Conservation (phyloP, 2,888 invertebrate species). For the Dasypogon diadema region DNA sequence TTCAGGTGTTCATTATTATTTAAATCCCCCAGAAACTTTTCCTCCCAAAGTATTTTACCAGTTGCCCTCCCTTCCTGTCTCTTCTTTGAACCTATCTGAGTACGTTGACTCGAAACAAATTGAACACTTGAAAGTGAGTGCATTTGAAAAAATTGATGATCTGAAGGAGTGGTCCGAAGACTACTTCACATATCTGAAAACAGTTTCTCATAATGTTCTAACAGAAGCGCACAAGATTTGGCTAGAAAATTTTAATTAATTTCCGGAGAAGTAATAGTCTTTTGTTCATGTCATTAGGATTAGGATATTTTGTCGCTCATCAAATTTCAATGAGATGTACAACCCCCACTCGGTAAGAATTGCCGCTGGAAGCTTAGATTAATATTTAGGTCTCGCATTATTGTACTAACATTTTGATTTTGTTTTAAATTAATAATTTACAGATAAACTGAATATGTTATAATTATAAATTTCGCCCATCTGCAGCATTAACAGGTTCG, state of each 20-base stretch:
- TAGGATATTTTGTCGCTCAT: too few species aligned
- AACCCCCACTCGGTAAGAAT: too few species aligned
- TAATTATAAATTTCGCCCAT: too few species aligned
- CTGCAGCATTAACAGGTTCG: too few species aligned
- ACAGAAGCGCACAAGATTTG: slow-evolving; percentile 69
- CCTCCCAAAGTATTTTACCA: slow-evolving; percentile 59
- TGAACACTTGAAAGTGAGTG: slow-evolving; percentile 69
- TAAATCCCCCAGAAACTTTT: slow-evolving; percentile 66
- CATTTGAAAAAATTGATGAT: slow-evolving; percentile 70
- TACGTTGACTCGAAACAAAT: slow-evolving; percentile 59
- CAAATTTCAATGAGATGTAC: too few species aligned
- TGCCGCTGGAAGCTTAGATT: too few species aligned
- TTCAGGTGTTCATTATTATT: slow-evolving; percentile 66
- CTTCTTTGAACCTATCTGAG: slow-evolving; percentile 22
- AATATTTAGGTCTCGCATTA: too few species aligned
- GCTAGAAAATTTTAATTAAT: slow-evolving; percentile 65
- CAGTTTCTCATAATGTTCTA: slow-evolving; percentile 71
- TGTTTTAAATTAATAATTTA: too few species aligned
- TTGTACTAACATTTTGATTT: too few species aligned
- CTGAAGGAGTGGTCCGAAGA: slow-evolving; percentile 68
- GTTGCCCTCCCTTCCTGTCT: neutral
- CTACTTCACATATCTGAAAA: slow-evolving; percentile 69
- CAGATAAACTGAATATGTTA: too few species aligned
- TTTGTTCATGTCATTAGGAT: neutral
- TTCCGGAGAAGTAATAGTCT: neutral